Base-by-base conservation (phyloP, 2,113 vertebrate species). In the Casuarius casuarius region DNA sequence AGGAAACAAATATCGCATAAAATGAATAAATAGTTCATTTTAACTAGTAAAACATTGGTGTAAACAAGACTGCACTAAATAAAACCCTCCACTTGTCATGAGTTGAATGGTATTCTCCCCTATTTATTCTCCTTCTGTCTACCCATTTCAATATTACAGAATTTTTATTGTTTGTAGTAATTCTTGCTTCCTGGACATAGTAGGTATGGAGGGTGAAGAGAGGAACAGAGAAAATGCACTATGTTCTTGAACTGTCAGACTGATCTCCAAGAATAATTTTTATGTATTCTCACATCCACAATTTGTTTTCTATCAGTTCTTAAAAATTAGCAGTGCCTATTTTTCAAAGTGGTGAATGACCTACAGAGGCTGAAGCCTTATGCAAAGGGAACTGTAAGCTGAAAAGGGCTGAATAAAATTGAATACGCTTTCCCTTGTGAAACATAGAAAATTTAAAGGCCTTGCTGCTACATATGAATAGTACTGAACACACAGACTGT, bases 271-370 rank as follows among this genome's bases (percentile, higher is more conserved):
- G 88, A 74, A 66, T 52, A 62, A 4, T 74, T 91, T 94, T 77
- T 77, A 22, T 56, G 22, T 80, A 80, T 80, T 76, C 35, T 83
- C 13, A 63, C 48, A 68, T 9, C 4, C 25, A 81, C 19, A 48
- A 3, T 59, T 85, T 74, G n/a, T 72, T 25, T 26, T 48, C 23
- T 21, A 92, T 87, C 33, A 46, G 42, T 90, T 93, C 79, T 95
- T 95, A 88, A 96, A 95, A 97, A 68, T 87, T 67, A 75, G 7
- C 28, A 63, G 35, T 58, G 33, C 13, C 23, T 92, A 2, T 87
- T 95, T 95, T 96, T 92, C 68, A 92, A 92, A 90, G 48, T 56
- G 84, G 38, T 59, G 65, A 92, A 84, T 44, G 40, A 84, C 70
- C 33, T 54, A 51, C 15, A 63, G 38, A 49, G 46, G 68, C 62